These are phyloP conservation scores for Girardia tigrina DNA, from an alignment of 2,888 invertebrate genomes.

Conservation along the genomic window DNA sequence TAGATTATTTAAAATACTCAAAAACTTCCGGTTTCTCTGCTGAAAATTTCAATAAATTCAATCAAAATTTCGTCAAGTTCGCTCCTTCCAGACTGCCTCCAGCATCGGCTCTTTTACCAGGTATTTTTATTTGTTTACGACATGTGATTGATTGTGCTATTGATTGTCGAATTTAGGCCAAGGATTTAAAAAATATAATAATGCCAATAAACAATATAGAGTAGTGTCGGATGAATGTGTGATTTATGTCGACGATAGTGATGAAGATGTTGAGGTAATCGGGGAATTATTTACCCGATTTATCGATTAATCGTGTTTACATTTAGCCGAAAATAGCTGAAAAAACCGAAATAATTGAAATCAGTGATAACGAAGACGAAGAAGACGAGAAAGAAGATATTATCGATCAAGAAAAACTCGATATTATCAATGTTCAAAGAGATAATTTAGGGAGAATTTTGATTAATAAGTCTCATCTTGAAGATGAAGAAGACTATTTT, in stretches of 20 bases:
- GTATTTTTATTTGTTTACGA: neutral
- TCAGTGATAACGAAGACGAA: slow-evolving; percentile 55
- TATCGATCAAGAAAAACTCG: slow-evolving; percentile 55
- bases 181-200: neutral
- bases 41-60: neutral
- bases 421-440: slow-evolving; percentile 74
- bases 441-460: slow-evolving; percentile 79
- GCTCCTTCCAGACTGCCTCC: neutral
- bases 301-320: neutral
- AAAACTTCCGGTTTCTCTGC: neutral
- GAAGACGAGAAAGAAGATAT: slow-evolving; percentile 73
- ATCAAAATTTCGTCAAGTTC: neutral
- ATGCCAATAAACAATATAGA: neutral
- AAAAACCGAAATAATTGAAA: slow-evolving; percentile 7
- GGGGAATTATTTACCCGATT: neutral
- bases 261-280: slow-evolving; percentile 39
- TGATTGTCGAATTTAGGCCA: neutral
- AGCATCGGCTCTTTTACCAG: neutral
- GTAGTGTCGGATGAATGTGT: slow-evolving; percentile 37
- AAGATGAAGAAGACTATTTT: slow-evolving; percentile 75
- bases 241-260: slow-evolving; percentile 33
- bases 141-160: too few relatives aligned
- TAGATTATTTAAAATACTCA: neutral
- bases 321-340: neutral
- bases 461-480: slow-evolving; percentile 80